Base-by-base conservation (phyloP, 2,888 invertebrate genomes). In the Cyrtodaria siliqua region DNA sequence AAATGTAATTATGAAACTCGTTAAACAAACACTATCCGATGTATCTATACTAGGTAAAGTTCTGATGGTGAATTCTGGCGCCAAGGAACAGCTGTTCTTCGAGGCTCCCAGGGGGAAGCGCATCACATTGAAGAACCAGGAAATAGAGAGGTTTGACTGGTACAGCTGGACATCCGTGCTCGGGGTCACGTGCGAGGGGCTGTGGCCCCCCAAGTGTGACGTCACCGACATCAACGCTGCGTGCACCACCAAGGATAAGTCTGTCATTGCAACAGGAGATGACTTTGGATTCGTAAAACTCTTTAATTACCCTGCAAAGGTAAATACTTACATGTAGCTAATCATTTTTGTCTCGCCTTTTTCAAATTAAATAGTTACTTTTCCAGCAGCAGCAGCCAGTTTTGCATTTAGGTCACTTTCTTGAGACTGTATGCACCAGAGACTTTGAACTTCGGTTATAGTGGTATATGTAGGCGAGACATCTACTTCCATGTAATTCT, bases 231-330 rank as follows among this genome's bases (percentile, higher is more conserved):
- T 94, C 20, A 94, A 93, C 81, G 92, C 92, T 14, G 79, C 92
- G 6, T 89, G 90, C 74, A 85, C 92, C 26, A 87, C 92, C 3
- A 82, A 82, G 53, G 91, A 91, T 72, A 86, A 86, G 55, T 84
- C 86, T 59, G 75, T 93, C 14, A 83, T 94, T 44, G 93, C 93
- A 8, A 93, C 93, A 27, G 93, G 88, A 3, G 93, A 94, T 85
- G 93, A 93, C 77, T 93, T 93, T 86, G 94, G 93, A 40, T 91
- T 92, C 79, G 91, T 94, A n/a, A 93, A 93, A 68, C 81, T 94
- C 24, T 93, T 93, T 83, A 84, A 91, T 20, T 93, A 91, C 82
- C 94, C 94, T 40, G 91, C 88, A 2, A 91, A 88, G 90, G 93
- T 93, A 63, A 67, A 82, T 71, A 33, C n/a, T n/a, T n/a, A n/a